Base-by-base conservation (phyloP, 2,888 invertebrate genomes). In the Caenorhabditis doughertyi region DNA sequence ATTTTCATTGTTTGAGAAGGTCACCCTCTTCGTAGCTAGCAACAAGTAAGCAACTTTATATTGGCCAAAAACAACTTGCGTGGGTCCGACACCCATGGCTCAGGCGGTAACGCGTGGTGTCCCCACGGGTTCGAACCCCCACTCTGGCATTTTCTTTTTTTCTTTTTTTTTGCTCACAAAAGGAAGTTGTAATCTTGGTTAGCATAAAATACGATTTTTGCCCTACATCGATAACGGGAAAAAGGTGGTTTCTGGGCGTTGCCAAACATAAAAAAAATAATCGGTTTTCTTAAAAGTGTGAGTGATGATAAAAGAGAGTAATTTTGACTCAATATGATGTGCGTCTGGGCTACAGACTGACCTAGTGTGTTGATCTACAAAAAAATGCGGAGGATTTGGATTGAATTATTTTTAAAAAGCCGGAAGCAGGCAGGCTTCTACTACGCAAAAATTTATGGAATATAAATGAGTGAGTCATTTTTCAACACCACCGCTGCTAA, bases 1-100 rank as follows among this genome's bases (percentile, higher is more conserved):
- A 73, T 73, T 73, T n/a, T 64, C 44, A 64, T 70, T 70, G 68
- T 68, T 55, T 55, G 68, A 25, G 58, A 70, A 70, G 42, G 60
- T 60, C 32, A 27, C 21, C n/a, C n/a, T 7, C 18, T 51, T 21
- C 35, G 35, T 7, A 35, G 35, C 7, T 21, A 39, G 39, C 23
- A 21, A 35, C 4, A n/a, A 16, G 56, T n/a, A n/a, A n/a, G n/a
- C n/a, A n/a, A n/a, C n/a, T n/a, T n/a, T n/a, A n/a, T n/a, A n/a
- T n/a, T n/a, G n/a, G n/a, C n/a, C n/a, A n/a, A n/a, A n/a, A n/a
- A n/a, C n/a, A n/a, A n/a, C n/a, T n/a, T n/a, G n/a, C n/a, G n/a
- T n/a, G n/a, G n/a, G n/a, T n/a, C n/a, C n/a, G n/a, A n/a, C n/a
- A n/a, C n/a, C n/a, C n/a, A n/a, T n/a, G n/a, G n/a, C n/a, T n/a